Evolutionary conservation across 1,140 invertebrate genomes (phyloP).

Genomic region (Drosophila azteca): DNA sequence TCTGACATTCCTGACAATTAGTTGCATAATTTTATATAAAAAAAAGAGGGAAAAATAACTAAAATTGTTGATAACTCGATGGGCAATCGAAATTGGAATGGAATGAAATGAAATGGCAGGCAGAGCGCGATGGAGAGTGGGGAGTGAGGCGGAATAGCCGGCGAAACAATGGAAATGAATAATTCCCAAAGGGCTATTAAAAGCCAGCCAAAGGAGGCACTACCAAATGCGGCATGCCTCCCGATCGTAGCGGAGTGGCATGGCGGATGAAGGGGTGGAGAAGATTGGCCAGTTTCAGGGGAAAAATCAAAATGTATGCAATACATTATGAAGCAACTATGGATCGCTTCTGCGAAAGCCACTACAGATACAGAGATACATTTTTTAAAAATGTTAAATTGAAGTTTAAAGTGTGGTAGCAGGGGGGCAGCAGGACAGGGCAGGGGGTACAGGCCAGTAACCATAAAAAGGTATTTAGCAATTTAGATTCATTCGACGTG

Average conservation of each 20-base stretch:
- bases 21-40: constrained; percentile 67
- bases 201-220: constrained; percentile 73
- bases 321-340: constrained; percentile 66
- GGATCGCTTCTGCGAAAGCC: constrained; percentile 72
- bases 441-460: constrained; percentile 43
- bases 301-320: constrained; percentile 74
- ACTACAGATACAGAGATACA: constrained; percentile 75
- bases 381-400: constrained; percentile 79
- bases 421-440: constrained; percentile 18
- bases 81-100: constrained; percentile 47
- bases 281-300: constrained; percentile 42
- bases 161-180: constrained; percentile 75
- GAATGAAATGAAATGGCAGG: constrained; percentile 1
- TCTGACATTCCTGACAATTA: constrained; percentile 71
- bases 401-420: constrained; percentile 44
- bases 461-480: constrained; percentile 83
- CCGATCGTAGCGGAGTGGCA: constrained; percentile 55
- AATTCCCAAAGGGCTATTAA: constrained; percentile 81
- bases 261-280: not conserved
- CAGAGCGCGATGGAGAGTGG: not conserved
- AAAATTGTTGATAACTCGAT: constrained; percentile 69
- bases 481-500: constrained; percentile 81
- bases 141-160: no score
- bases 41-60: constrained; percentile 47
- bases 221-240: constrained; percentile 55